Evolutionary conservation across 2,113 vertebrate genomes (phyloP), one percentile per base, ranked within the genome.

Genomic region (Felis chaus): DNA sequence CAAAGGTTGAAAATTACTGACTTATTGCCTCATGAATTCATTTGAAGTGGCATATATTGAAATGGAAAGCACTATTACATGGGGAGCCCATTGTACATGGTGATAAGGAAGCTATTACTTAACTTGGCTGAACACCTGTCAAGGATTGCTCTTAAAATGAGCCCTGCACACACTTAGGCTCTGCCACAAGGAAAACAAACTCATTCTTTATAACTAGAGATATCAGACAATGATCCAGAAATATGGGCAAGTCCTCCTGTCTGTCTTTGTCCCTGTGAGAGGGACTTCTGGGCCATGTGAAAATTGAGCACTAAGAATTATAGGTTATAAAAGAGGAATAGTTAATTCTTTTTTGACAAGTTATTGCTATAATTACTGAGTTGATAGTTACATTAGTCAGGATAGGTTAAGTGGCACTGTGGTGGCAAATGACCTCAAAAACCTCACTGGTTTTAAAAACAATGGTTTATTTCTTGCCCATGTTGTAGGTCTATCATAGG

Each of bases 41-140:
- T 98, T 94, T 95, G 53, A 83, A 55, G 33, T 48, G 65, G 74
- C 83, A 55, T 88, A 80, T 89, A 86, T 95, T 96, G 69, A 97
- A 96, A 97, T 65, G 92, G 93, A 96, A 98, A 95, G 66, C 71
- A 53, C 74, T 48, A 55, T 92, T 93, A 92, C 83, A 88, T 66
- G 41, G 39, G 93, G 63, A 80, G 48, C 53, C 92, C 90, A 93
- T 95, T 85, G 89, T 93, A 91, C 69, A 45, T 50, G 68, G n/a
- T 57, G 89, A 96, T 92, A 97, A 97, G 80, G 66, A 86, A 92
- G 93, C 74, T 92, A 94, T 97, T 97, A 87, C 83, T 98, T 97
- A 96, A 89, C 87, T 92, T 82, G 83, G 84, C 93, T 74, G 79
- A 95, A 92, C 55, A 89, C 50, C 80, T 95, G 91, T 94, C 95